These are phyloP conservation scores for Camponotus vicinus DNA, from an alignment of 1,140 invertebrate species.

Conservation along the genomic window DNA sequence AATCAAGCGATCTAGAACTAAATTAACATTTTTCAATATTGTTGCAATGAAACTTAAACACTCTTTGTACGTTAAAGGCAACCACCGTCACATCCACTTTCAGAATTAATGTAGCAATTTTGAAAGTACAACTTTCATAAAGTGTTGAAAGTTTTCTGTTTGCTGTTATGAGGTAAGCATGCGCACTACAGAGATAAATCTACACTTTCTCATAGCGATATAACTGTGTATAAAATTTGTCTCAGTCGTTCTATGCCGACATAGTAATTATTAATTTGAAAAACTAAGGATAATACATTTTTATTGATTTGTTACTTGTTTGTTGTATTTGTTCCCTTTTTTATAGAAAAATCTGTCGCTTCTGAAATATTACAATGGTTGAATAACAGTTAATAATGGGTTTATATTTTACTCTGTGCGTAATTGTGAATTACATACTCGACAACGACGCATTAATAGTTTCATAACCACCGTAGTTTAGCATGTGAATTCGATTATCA, in stretches of 20 bases:
- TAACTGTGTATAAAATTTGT: neutral
- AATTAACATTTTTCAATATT: conserved; percentile 64
- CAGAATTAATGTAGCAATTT: conserved; percentile 58
- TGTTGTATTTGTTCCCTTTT: neutral
- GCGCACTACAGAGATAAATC: conserved; percentile 39
- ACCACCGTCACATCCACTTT: conserved; percentile 27
- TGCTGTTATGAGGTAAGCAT: conserved; percentile 19
- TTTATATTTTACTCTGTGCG: conserved; percentile 28
- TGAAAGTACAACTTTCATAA: conserved; percentile 43
- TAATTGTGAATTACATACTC: conserved; percentile 60
- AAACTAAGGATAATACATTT: neutral
- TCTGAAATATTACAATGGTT: neutral
- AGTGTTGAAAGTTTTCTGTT: conserved; percentile 60
- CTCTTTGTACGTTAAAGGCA: conserved; percentile 52
- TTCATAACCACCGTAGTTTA: conserved; percentile 58
- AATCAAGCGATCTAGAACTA: conserved; percentile 26
- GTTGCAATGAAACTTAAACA: conserved; percentile 51
- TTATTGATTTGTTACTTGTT: neutral
- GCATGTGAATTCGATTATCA: conserved; percentile 62
- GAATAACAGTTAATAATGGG: conserved; percentile 34
- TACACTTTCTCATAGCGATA: conserved; percentile 23
- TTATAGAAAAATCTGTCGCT: neutral
- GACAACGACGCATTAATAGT: conserved; percentile 46
- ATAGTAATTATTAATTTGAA: conserved; percentile 13
- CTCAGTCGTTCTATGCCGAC: neutral